These are phyloP conservation scores for Tachina grossa DNA, from an alignment of 2,888 invertebrate genomes.

Conservation along the genomic window DNA sequence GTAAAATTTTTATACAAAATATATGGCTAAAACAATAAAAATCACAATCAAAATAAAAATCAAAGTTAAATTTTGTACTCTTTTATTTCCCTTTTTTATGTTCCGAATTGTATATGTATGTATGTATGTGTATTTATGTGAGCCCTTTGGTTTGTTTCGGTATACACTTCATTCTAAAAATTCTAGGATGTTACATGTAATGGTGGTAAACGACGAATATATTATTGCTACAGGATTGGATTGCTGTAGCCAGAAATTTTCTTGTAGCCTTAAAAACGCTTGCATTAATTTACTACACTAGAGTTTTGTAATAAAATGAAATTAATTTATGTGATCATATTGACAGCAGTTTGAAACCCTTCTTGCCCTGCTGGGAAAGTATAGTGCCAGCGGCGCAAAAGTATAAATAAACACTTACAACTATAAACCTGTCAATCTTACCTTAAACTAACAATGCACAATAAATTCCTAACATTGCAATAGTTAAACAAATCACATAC, in stretches of 20 bases:
- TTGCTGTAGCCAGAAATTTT: no score
- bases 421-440: not conserved
- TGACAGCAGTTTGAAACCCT: no score
- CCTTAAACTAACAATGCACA: not conserved
- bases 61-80: conserved; percentile 49
- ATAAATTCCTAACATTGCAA: conserved; percentile 2
- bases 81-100: conserved; percentile 4
- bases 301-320: no score
- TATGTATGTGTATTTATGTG: conserved; percentile 10
- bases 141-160: conserved; percentile 34
- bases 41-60: conserved; percentile 71
- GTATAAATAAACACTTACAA: no score
- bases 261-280: no score
- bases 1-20: conserved; percentile 32
- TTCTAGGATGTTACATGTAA: not conserved
- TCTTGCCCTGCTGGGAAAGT: no score
- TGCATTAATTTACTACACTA: no score
- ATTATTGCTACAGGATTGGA: not conserved
- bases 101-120: not conserved
- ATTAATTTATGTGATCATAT: no score
- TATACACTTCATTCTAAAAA: conserved; percentile 30
- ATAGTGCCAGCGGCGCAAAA: no score
- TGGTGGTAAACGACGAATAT: not conserved
- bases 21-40: conserved; percentile 68
- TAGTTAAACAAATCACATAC: conserved; percentile 29